Conservation (phyloP, 1,140 invertebrate genomes). For the Ruditapes philippinarum region DNA sequence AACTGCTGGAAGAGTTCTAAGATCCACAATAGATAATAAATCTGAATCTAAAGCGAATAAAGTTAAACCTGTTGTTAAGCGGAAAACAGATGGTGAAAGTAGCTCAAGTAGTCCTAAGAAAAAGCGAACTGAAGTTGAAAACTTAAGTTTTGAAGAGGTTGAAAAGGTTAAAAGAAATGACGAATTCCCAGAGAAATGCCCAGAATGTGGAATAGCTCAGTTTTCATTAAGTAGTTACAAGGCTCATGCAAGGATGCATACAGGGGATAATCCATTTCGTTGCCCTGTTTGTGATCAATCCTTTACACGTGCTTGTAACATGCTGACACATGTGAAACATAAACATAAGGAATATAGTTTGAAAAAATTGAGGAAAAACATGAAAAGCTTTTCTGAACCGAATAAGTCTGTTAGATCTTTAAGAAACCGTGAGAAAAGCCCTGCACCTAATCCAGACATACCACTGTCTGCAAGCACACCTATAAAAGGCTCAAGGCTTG, state of each 20-base stretch:
- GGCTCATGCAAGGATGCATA: slow-evolving; percentile 1
- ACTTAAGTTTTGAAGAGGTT: slow-evolving; percentile 46
- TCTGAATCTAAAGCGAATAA: neutral
- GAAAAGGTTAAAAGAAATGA: slow-evolving; percentile 1
- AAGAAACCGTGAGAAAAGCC: neutral
- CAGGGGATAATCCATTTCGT: neutral
- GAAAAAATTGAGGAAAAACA: neutral
- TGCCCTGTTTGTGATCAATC: slow-evolving; percentile 48
- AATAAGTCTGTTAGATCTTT: neutral
- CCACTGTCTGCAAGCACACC: slow-evolving; percentile 52
- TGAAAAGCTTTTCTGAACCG: neutral
- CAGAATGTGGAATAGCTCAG: slow-evolving; percentile 38
- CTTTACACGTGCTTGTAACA: slow-evolving; percentile 25
- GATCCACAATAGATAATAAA: slow-evolving; percentile 24
- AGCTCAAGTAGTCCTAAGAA: slow-evolving; percentile 27
- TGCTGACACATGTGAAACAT: slow-evolving; percentile 47
- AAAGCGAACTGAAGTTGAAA: slow-evolving; percentile 16
- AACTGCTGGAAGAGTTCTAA: neutral
- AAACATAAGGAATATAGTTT: slow-evolving; percentile 35
- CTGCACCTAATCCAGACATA: neutral
- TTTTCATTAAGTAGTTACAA: slow-evolving; percentile 36
- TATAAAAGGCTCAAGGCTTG: slow-evolving; percentile 31
- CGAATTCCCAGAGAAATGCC: slow-evolving; percentile 41
- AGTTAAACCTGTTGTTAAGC: neutral
- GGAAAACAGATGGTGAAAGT: neutral